These are phyloP conservation scores for Ephestia elutella DNA, from an alignment of 1,140 invertebrate genomes.

Conservation along the genomic window DNA sequence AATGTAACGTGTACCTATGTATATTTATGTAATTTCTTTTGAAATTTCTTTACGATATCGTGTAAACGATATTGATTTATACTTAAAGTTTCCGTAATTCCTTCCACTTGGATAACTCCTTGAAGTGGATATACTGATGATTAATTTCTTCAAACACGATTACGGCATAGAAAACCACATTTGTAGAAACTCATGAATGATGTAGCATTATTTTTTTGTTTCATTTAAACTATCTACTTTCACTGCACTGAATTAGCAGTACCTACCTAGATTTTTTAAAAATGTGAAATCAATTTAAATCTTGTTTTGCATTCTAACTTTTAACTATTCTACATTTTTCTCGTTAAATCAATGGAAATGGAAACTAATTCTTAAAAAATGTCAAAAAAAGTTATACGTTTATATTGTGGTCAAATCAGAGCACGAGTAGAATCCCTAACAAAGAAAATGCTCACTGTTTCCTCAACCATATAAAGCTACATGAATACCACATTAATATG, in stretches of 20 bases:
- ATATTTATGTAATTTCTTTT: no score
- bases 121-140: constrained; percentile 6
- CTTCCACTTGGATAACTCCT: background rate
- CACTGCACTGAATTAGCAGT: no score
- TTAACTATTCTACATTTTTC: no score
- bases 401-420: background rate
- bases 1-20: no score
- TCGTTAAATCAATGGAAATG: no score
- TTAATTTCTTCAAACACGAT: constrained; percentile 3
- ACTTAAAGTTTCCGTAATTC: background rate
- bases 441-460: background rate
- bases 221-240: no score
- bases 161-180: background rate
- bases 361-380: background rate
- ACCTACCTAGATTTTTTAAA: background rate
- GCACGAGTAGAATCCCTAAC: background rate
- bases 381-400: background rate
- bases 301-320: no score
- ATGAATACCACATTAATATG: background rate
- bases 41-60: background rate
- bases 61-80: background rate
- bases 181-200: background rate
- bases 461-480: background rate
- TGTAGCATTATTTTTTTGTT: background rate
- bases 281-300: no score